Percentiles rank a stretch among this genome's conserved stretches.
Conservation (phyloP, 1,140 invertebrate genomes). For the Dendroctonus ponderosae region DNA sequence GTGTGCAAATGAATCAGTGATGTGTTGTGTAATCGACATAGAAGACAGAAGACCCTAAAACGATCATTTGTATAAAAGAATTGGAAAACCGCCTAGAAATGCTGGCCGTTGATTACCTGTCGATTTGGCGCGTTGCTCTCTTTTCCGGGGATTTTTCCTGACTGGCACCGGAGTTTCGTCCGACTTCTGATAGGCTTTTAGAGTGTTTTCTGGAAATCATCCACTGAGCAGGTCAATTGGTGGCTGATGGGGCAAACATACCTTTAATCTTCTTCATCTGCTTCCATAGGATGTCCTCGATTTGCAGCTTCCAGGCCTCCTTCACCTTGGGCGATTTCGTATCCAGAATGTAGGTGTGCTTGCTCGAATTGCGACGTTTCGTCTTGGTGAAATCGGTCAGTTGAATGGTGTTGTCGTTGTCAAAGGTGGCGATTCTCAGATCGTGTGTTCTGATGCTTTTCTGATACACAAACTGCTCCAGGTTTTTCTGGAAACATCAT, state of each 20-base stretch:
- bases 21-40: conserved; percentile 8
- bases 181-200: conserved; percentile 3
- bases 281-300: conserved; percentile 42
- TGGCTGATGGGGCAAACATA: conserved; percentile 2
- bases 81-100: background rate
- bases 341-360: conserved; percentile 40
- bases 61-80: conserved; percentile 14
- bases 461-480: conserved; percentile 37
- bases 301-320: conserved; percentile 38
- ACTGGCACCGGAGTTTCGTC: background rate
- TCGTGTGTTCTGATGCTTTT: conserved; percentile 42
- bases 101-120: conserved; percentile 13
- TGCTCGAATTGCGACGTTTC: conserved; percentile 32
- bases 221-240: background rate
- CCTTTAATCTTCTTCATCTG: conserved; percentile 43
- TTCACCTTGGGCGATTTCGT: conserved; percentile 40
- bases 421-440: conserved; percentile 39
- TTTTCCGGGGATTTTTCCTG: background rate
- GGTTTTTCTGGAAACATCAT: conserved; percentile 35
- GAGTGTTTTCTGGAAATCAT: conserved; percentile 4
- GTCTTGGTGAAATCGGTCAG: conserved; percentile 41
- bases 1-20: too few species aligned
- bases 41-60: conserved; percentile 19
- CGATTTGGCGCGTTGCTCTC: conserved; percentile 5
- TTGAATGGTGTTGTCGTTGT: conserved; percentile 37